phyloP scores from a whole-genome alignment of 2,888 invertebrate genomes.

The Melanophora roralis region DNA sequence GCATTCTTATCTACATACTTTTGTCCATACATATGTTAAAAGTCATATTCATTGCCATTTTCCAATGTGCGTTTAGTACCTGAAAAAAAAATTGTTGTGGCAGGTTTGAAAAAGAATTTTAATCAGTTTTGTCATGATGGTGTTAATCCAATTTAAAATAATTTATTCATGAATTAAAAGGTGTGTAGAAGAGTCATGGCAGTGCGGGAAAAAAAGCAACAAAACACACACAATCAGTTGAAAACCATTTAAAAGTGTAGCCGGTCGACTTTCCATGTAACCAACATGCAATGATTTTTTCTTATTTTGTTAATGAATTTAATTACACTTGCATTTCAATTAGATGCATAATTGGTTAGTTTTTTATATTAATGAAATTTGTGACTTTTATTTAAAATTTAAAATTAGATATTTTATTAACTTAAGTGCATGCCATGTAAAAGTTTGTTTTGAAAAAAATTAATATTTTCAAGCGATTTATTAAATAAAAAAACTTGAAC shows the following conservation, averaged over 20 bases:
- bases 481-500: no score
- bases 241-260: no score
- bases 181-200: not conserved
- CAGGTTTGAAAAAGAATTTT: slow-evolving; percentile 35
- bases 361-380: not conserved
- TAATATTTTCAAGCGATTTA: no score
- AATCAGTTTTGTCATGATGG: slow-evolving; percentile 43
- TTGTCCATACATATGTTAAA: no score
- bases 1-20: no score
- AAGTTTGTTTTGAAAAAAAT: no score
- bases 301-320: not conserved
- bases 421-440: no score
- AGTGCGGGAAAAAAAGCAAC: not conserved
- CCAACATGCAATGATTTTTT: not conserved
- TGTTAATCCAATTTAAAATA: slow-evolving; percentile 54
- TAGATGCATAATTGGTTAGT: not conserved
- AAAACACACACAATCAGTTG: slow-evolving; percentile 20
- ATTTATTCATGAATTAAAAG: slow-evolving; percentile 7
- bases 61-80: not conserved
- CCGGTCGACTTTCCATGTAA: not conserved
- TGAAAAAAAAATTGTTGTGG: slow-evolving; percentile 3
- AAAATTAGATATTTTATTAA: no score
- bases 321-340: not conserved
- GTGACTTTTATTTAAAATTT: no score
- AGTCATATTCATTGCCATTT: no score